Evolutionary conservation across 2,113 vertebrate species (phyloP).

Genomic region (Speoplatyrhinus poulsoni): DNA sequence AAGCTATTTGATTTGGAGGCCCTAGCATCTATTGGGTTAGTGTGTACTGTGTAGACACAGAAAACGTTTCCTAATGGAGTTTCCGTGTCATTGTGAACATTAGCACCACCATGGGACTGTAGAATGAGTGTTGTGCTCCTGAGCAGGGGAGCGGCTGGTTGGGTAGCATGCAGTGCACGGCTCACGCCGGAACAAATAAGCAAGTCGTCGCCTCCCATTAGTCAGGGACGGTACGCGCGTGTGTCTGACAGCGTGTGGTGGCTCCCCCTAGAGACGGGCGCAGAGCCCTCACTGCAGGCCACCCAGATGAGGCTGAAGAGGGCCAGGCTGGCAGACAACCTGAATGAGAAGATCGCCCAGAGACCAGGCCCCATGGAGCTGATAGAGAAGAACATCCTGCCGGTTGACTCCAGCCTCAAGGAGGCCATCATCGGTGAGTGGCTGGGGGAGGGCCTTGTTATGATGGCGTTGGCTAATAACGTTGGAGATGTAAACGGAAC

Average conservation of each 20-base stretch:
- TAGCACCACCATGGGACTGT: too few relatives aligned
- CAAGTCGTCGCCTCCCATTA: background rate
- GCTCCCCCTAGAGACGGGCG: slow-evolving; percentile 84
- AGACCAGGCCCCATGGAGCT: slow-evolving; percentile 96
- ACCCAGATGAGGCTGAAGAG: slow-evolving; percentile 96
- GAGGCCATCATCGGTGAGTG: slow-evolving; percentile 92
- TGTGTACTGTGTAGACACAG: too few relatives aligned
- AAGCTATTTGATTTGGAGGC: too few relatives aligned
- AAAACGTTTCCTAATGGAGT: too few relatives aligned
- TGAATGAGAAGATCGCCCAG: slow-evolving; percentile 98
- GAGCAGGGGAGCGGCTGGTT: too few relatives aligned
- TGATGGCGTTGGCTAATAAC: too few relatives aligned
- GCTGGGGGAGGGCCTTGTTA: slow-evolving; percentile 8
- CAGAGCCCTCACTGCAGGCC: slow-evolving; percentile 94
- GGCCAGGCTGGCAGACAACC: slow-evolving; percentile 91
- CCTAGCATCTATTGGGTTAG: too few relatives aligned
- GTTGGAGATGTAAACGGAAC: background rate
- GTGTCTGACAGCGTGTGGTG: background rate
- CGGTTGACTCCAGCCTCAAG: slow-evolving; percentile 92
- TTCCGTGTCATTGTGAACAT: too few relatives aligned
- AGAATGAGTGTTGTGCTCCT: too few relatives aligned
- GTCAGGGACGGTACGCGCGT: background rate
- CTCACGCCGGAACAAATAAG: background rate
- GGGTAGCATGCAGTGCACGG: too few relatives aligned
- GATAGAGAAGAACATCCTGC: slow-evolving; percentile 96